These are phyloP conservation scores for Spea hammondii DNA, from an alignment of 2,797 vertebrate genomes.

Conservation along the genomic window DNA sequence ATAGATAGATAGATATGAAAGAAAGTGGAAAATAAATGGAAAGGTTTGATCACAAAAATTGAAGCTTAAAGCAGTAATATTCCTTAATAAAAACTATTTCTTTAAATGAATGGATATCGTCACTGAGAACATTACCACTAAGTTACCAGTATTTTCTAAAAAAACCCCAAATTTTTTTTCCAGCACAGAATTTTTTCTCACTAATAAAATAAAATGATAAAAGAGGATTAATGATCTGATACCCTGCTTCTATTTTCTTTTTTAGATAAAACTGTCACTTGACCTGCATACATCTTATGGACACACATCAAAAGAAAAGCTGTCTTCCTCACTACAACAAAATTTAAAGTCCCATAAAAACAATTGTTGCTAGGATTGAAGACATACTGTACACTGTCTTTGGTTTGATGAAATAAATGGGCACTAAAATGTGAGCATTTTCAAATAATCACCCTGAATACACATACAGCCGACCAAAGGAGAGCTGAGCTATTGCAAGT, in stretches of 20 bases:
- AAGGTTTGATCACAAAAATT: too few relatives aligned
- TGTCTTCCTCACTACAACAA: conserved; percentile 22
- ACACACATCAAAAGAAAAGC: conserved; percentile 27
- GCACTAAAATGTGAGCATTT: too few relatives aligned
- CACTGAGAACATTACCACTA: too few relatives aligned
- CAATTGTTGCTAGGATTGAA: conserved; percentile 7
- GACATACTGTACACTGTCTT: neutral
- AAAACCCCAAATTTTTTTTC: conserved; percentile 2
- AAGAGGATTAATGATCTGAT: conserved; percentile 33
- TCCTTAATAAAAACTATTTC: too few relatives aligned
- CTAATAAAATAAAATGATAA: conserved; percentile 9
- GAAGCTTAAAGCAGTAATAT: too few relatives aligned
- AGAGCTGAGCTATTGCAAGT: too few relatives aligned
- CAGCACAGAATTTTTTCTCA: conserved; percentile 26
- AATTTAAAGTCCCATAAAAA: conserved; percentile 36
- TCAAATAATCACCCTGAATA: too few relatives aligned
- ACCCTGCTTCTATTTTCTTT: conserved; percentile 32
- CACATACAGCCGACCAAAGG: too few relatives aligned
- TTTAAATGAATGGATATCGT: too few relatives aligned
- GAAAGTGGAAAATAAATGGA: too few relatives aligned
- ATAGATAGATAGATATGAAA: too few relatives aligned
- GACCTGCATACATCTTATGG: conserved; percentile 35
- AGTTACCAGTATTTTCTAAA: neutral
- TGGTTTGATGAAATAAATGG: neutral
- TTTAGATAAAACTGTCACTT: conserved; percentile 41